phyloP scores from a whole-genome alignment of 1,140 invertebrate genomes.

The Cydia splendana region DNA sequence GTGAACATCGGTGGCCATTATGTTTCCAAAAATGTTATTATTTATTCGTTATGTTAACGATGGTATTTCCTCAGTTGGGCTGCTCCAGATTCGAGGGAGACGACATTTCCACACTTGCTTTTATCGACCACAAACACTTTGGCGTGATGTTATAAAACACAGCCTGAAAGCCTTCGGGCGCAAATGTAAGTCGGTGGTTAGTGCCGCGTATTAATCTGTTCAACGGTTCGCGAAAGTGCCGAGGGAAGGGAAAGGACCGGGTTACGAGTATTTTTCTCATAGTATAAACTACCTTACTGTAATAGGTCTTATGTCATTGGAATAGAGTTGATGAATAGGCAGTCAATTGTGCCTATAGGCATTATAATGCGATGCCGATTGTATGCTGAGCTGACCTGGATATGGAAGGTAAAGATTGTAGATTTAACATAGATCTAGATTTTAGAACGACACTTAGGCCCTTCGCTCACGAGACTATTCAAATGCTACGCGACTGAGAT shows the following conservation, averaged over 20 bases:
- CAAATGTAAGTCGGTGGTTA: constrained; percentile 6
- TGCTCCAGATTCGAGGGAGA: too few relatives aligned
- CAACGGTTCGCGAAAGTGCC: constrained; percentile 11
- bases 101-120: not conserved
- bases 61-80: too few relatives aligned
- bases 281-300: not conserved
- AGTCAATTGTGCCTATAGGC: not conserved
- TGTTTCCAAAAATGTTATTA: too few relatives aligned
- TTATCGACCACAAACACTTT: too few relatives aligned
- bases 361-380: too few relatives aligned
- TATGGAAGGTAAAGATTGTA: not conserved
- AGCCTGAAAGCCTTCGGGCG: not conserved
- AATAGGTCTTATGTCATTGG: not conserved
- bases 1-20: too few relatives aligned
- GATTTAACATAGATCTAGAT: not conserved
- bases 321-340: not conserved
- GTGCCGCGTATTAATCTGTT: constrained; percentile 14
- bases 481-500: too few relatives aligned
- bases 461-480: too few relatives aligned
- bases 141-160: not conserved
- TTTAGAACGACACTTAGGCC: too few relatives aligned
- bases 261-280: not conserved
- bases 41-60: too few relatives aligned
- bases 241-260: not conserved
- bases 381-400: not conserved